Evolutionary conservation across 2,888 invertebrate genomes (phyloP), one percentile per base, ranked within the genome.

Genomic region (Nymphalis polychloros): DNA sequence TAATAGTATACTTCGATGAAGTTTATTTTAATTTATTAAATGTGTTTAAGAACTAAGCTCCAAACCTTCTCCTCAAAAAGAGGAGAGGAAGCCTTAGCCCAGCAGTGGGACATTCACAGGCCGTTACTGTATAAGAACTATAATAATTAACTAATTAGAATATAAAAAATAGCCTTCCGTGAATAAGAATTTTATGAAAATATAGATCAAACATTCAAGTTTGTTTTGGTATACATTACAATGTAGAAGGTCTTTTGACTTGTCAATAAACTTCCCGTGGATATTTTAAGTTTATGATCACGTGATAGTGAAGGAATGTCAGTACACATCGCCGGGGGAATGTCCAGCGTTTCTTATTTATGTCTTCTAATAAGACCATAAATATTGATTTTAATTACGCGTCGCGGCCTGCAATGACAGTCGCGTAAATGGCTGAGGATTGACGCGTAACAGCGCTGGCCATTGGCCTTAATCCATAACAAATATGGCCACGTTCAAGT

Each of bases 351-450:
- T 72, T 70, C 72, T 73, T 75, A 72, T 72, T 79, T 79, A 76
- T 73, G 66, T 72, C 70, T 68, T 71, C 72, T 76, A 73, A 75
- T 76, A 75, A 74, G 74, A 72, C 81, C 74, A 84, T 88, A 83
- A 86, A 87, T 87, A 87, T 85, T 82, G 79, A 83, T 82, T 82
- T 83, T 85, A 86, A 87, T 86, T 85, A 85, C 79, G 76, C 75
- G 78, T 80, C 79, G 73, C 76, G 71, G 77, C 64, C 61, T 66
- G 65, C 76, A 76, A 76, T 80, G 81, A 80, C 81, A 81, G 80
- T 69, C 70, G 73, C 79, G 76, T 79, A 80, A 79, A 82, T 79
- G 79, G 78, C 73, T 72, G 73, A 67, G 69, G 75, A 73, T 78
- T 82, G 80, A 82, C 78, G 73, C 76, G 72, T 73, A 75, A 77